Base-by-base conservation (phyloP, 2,888 invertebrate species). In the Lasiommata megera region DNA sequence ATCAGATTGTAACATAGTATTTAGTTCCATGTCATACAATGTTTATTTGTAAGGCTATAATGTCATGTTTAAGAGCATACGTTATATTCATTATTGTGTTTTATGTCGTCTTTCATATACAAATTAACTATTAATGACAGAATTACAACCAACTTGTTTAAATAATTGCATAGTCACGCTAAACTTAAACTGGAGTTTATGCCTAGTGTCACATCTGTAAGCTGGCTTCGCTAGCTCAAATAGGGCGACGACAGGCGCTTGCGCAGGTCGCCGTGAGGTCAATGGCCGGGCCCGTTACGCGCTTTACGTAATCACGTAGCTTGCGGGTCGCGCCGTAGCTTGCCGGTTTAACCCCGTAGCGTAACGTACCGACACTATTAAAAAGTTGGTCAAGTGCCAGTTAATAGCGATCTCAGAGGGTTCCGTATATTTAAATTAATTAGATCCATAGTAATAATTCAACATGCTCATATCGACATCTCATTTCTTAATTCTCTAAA, bases 281-380 rank as follows among this genome's bases (percentile, higher is more conserved):
- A 80, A 73, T 67, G 88, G 75, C 88, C 88, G 40, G 83, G 79
- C 68, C 88, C 86, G 87, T 88, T 88, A 88, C 86, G 82, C 79
- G 78, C 73, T 64, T 89, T 87, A 88, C 86, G 88, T 86, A 88
- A 89, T 72, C 73, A 84, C 88, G 88, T 87, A 88, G 86, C 85
- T 84, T 82, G 84, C 84, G 84, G 79, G 72, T 69, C 56, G 52
- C 52, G 54, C 70, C 80, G 79, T 80, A 79, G 79, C 80, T 72
- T 72, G 67, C 67, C 64, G 67, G 62, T 67, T 56, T 69, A 67
- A 67, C 69, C 71, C 74, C 70, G 70, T 72, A 69, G 67, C 57
- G 41, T 57, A 29, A 57, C 54, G 55, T 57, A 47, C 51, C 53
- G 60, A 29, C 47, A 53, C 48, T 37, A 46, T n/a, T 31, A 29